phyloP scores from a whole-genome alignment of 2,113 vertebrate genomes.

The Caranx melampygus region DNA sequence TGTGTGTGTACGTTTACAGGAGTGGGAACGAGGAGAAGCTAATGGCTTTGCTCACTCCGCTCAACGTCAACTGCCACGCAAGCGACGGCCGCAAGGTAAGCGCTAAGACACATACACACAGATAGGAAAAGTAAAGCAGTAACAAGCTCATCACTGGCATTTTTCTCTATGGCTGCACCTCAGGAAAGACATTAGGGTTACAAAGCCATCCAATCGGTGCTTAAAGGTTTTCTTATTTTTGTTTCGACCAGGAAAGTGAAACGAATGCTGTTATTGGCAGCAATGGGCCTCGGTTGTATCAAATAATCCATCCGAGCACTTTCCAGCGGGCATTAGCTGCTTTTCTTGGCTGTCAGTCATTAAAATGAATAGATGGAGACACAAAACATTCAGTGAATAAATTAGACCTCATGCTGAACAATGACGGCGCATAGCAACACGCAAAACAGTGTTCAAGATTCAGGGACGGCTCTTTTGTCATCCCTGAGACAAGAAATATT shows the following conservation, averaged over 20 bases:
- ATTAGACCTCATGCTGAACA: conserved; percentile 41
- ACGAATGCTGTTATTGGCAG: conserved; percentile 27
- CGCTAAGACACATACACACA: conserved; percentile 18
- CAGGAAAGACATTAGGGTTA: conserved; percentile 14
- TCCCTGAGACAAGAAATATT: background rate
- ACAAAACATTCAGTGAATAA: conserved; percentile 45
- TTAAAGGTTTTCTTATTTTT: conserved; percentile 10
- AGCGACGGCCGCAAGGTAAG: conserved; percentile 98
- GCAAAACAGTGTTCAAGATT: conserved; percentile 5
- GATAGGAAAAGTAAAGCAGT: background rate
- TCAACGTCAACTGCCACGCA: conserved; percentile 99
- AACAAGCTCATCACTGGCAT: conserved; percentile 30
- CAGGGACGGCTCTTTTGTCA: conserved; percentile 2
- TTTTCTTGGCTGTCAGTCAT: conserved; percentile 47
- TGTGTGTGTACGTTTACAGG: conserved; percentile 80
- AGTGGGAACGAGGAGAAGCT: conserved; percentile 99
- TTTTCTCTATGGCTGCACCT: conserved; percentile 18
- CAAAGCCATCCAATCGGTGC: conserved; percentile 6
- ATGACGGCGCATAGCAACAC: conserved; percentile 15
- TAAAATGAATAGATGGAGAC: conserved; percentile 53
- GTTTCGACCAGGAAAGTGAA: background rate
- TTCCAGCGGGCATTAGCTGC: conserved; percentile 37
- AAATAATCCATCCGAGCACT: conserved; percentile 37
- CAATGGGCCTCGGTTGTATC: conserved; percentile 13
- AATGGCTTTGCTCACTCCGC: conserved; percentile 97